A percentile compares a stretch with the other conserved stretches of the same genome.
Conservation (phyloP, 2,888 invertebrate species). For the Meloe dianella region DNA sequence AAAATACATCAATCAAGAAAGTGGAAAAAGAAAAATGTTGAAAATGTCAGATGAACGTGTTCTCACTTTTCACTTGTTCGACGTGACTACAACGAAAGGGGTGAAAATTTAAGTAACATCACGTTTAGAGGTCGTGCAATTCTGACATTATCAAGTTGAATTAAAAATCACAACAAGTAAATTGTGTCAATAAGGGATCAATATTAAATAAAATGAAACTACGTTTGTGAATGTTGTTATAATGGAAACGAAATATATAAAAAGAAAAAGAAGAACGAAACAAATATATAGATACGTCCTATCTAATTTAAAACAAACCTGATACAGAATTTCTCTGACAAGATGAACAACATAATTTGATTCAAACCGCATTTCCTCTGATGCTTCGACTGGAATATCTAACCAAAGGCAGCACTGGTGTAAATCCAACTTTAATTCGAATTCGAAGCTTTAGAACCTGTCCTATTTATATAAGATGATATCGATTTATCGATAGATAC, state of each 20-base stretch:
- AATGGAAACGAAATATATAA: background rate
- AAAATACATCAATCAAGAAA: background rate
- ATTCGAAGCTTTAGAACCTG: conserved; percentile 48
- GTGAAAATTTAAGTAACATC: background rate
- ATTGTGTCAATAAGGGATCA: background rate
- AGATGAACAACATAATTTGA: conserved; percentile 56
- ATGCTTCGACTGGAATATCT: conserved; percentile 49
- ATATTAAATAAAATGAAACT: background rate
- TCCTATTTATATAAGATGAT: conserved; percentile 49
- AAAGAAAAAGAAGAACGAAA: background rate
- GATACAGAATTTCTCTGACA: conserved; percentile 53
- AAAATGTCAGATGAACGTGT: conserved; percentile 1
- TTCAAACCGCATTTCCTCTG: conserved; percentile 51
- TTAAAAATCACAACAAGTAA: background rate
- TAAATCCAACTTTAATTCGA: conserved; percentile 55
- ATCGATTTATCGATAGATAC: background rate
- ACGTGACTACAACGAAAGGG: background rate
- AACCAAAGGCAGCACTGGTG: conserved; percentile 46
- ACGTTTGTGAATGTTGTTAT: background rate
- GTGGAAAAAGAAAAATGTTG: background rate
- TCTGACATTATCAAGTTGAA: background rate
- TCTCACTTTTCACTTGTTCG: conserved; percentile 3
- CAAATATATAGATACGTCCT: conserved; percentile 27
- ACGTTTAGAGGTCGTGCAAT: background rate
- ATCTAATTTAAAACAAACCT: conserved; percentile 50